These are phyloP conservation scores for Coluber constrictor DNA, from an alignment of 2,797 vertebrate species.

Conservation along the genomic window DNA sequence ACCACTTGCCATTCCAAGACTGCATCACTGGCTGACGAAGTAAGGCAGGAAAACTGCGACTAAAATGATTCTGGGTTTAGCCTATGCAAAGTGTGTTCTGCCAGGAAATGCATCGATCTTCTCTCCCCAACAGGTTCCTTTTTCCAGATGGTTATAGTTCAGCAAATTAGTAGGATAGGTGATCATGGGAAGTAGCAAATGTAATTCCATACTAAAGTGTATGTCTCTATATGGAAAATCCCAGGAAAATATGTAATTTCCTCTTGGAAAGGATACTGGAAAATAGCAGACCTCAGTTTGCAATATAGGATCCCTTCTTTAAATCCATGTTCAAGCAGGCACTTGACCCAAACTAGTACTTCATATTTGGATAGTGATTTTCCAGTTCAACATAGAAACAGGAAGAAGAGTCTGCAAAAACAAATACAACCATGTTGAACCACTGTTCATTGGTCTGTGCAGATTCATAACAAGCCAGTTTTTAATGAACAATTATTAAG, in stretches of 20 bases:
- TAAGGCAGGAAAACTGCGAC: constrained; percentile 51
- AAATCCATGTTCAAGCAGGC: neutral
- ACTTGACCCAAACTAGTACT: neutral
- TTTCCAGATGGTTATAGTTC: neutral
- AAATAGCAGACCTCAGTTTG: neutral
- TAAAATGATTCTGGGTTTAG: neutral
- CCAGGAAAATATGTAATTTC: neutral
- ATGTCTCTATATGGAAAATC: neutral
- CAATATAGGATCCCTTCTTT: neutral
- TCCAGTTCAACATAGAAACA: neutral
- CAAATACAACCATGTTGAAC: neutral
- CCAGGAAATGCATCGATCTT: neutral
- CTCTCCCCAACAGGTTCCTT: neutral
- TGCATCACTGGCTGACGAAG: constrained; percentile 82
- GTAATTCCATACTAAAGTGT: neutral
- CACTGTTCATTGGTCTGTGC: neutral
- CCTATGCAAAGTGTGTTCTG: neutral
- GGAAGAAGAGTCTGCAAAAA: neutral
- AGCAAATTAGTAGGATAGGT: neutral
- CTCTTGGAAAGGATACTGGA: neutral
- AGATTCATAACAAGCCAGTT: neutral
- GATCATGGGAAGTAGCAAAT: neutral
- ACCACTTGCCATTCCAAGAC: constrained; percentile 98
- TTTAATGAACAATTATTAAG: neutral
- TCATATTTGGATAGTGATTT: neutral